phyloP scores from a whole-genome alignment of 2,797 vertebrate genomes.

The Scolopax bukidnonensis region DNA sequence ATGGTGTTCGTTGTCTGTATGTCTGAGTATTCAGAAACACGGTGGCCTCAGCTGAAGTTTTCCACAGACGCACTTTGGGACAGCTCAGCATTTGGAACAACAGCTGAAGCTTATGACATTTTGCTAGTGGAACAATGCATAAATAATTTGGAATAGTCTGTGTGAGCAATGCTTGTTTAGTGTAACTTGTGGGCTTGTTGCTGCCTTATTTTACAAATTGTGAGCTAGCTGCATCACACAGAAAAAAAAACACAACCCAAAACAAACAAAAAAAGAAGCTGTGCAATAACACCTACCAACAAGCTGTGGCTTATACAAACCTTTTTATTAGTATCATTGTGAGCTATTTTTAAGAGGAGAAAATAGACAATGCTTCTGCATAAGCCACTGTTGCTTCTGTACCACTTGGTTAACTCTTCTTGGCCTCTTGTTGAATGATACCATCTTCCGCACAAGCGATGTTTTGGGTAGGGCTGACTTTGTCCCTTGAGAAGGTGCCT shows the following conservation, averaged over 20 bases:
- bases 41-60: not conserved
- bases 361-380: not conserved
- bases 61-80: not conserved
- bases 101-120: slow-evolving; percentile 2
- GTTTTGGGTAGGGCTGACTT: not conserved
- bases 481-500: not conserved
- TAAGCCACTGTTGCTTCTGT: not conserved
- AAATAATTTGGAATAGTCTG: slow-evolving; percentile 22
- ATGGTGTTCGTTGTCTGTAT: not conserved
- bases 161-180: not conserved
- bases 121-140: not conserved
- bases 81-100: not conserved
- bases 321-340: not conserved
- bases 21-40: not conserved
- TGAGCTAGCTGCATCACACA: not conserved
- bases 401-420: not conserved
- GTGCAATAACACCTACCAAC: not conserved
- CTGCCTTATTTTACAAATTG: not conserved
- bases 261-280: not conserved
- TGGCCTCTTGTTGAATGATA: not conserved
- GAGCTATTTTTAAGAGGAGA: not conserved
- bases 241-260: not conserved
- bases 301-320: not conserved
- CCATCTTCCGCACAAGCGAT: fast-evolving
- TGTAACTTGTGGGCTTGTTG: slow-evolving; percentile 2